Evolutionary conservation across 2,888 invertebrate species (phyloP), one percentile per base, ranked within the genome.

Genomic region (Drosophila rellima): DNA sequence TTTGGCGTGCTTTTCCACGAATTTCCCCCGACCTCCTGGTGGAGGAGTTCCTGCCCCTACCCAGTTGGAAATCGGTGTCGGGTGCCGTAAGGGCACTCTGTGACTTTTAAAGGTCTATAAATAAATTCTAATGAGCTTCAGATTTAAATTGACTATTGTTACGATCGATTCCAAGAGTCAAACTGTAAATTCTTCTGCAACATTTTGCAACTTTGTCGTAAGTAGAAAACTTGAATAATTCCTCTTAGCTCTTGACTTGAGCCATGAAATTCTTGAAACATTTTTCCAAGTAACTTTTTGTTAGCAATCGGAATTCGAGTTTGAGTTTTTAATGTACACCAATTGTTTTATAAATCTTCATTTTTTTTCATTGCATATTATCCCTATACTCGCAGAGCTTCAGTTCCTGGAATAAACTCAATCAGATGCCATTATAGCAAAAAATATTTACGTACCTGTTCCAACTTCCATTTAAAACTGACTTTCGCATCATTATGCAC

Each of bases 1-100:
- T 48, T 64, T 76, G 59, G 10, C 40, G 17, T 29, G 10, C 35
- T 70, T 54, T 64, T 51, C 55, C 40, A 33, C 35, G 52, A 48
- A 68, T 74, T 67, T 51, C 10, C 20, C 18, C 7, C 7, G 20
- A 17, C 17, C 20, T n/a, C n/a, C n/a, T n/a, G n/a, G n/a, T n/a
- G n/a, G n/a, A 10, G 10, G 3, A 7, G 17, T 29, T 7, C 33
- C 1, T 10, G 15, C 2, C 17, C 37, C 37, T 37, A 1, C 8
- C 37, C 8, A 18, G 11, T 13, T 18, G 11, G 7, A 5, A 1
- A 8, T 26, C 1, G 26, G 15, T 18, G 11, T 4, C 11, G 40
- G 17, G 35, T 35, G n/a, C 13, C 1, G 29, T 29, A 17, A 1
- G 45, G n/a, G 45, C 10, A n/a, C 23, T 11, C 47, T n/a, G 26